These are phyloP conservation scores for Chlorodrepanis virens DNA, from an alignment of 2,113 vertebrate genomes.

Conservation along the genomic window DNA sequence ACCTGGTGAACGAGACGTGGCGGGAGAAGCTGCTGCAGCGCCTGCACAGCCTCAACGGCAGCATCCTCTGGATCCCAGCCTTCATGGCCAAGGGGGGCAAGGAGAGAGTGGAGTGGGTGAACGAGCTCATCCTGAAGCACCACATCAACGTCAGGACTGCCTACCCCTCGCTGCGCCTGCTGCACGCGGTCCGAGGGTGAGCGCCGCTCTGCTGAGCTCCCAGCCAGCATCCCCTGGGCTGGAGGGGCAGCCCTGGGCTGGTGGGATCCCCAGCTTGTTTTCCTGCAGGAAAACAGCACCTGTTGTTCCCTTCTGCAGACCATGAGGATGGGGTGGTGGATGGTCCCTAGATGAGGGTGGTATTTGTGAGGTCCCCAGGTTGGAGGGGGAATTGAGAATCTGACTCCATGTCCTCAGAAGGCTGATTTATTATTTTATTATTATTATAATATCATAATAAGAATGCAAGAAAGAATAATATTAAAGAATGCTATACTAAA, in stretches of 20 bases:
- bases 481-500: too few species aligned
- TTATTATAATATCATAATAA: too few species aligned
- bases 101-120: conserved; percentile 91
- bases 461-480: too few species aligned
- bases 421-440: too few species aligned
- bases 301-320: neutral
- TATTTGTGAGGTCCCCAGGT: too few species aligned
- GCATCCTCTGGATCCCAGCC: conserved; percentile 95
- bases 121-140: conserved; percentile 88
- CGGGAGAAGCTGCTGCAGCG: conserved; percentile 85
- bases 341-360: neutral
- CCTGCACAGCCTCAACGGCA: conserved; percentile 84
- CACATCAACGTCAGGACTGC: conserved; percentile 87
- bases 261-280: neutral
- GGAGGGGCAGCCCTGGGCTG: accelerated
- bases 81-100: conserved; percentile 97
- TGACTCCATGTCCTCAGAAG: too few species aligned
- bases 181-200: conserved; percentile 95
- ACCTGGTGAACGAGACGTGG: conserved; percentile 88
- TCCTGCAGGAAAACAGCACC: accelerated
- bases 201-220: neutral
- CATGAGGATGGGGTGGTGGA: accelerated
- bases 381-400: too few species aligned
- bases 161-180: conserved; percentile 92
- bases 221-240: neutral